Evolutionary conservation across 2,797 vertebrate genomes (phyloP).

Genomic region (Bradypodion pumilum): DNA sequence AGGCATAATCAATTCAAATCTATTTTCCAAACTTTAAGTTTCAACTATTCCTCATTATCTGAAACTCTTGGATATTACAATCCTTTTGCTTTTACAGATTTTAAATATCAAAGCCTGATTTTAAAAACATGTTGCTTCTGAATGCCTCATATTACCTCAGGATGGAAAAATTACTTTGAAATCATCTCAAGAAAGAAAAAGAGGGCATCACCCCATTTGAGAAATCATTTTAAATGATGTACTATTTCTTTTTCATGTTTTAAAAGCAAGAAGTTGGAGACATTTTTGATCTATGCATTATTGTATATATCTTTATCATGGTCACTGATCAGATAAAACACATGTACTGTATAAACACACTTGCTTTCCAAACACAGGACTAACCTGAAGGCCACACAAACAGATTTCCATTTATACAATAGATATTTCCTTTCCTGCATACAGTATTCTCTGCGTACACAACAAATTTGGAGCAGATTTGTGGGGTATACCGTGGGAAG

Average conservation of each 20-base stretch:
- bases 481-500: no score
- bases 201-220: no score
- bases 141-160: neutral
- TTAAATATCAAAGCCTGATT: neutral
- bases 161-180: neutral
- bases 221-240: neutral
- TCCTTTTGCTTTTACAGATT: neutral
- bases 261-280: neutral
- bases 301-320: no score
- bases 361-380: no score
- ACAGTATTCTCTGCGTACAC: no score
- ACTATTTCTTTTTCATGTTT: neutral
- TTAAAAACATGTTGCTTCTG: neutral
- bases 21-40: neutral
- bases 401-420: no score
- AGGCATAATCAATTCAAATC: neutral
- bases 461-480: no score
- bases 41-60: neutral
- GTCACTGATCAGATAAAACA: no score
- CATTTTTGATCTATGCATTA: no score
- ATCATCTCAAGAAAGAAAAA: neutral
- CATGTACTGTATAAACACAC: no score
- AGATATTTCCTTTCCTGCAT: no score
- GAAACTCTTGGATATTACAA: neutral
- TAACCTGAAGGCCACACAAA: no score